These are phyloP conservation scores for Pelmatolapia mariae DNA, from an alignment of 2,113 vertebrate genomes.

Conservation along the genomic window DNA sequence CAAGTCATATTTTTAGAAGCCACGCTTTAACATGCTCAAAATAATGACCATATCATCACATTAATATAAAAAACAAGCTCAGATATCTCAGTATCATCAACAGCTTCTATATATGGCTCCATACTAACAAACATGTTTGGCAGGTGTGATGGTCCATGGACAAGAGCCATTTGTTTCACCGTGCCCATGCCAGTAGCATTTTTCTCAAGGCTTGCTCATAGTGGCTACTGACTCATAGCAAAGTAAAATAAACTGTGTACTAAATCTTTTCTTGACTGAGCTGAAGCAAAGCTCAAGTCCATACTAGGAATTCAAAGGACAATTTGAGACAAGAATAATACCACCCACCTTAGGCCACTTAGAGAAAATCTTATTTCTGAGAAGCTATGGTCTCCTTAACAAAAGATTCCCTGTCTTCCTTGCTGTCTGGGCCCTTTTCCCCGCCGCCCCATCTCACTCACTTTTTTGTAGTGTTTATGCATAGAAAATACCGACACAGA, in stretches of 20 bases:
- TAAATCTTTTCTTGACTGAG: neutral
- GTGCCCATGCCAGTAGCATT: neutral
- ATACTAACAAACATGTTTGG: constrained; percentile 1
- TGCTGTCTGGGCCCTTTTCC: neutral
- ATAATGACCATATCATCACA: neutral
- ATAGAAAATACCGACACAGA: constrained; percentile 39
- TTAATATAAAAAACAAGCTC: neutral
- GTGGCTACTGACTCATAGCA: neutral
- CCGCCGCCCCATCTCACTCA: fast-evolving
- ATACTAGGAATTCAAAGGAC: neutral
- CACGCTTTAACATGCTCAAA: neutral
- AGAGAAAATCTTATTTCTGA: neutral
- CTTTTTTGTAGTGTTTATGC: neutral
- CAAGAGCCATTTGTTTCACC: constrained; percentile 31
- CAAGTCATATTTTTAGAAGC: fast-evolving
- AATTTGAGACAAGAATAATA: neutral
- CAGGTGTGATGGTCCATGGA: constrained; percentile 33
- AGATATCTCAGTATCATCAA: neutral
- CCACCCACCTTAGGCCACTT: neutral
- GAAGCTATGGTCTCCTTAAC: neutral
- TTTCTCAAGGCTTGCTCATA: neutral
- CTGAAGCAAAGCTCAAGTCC: neutral
- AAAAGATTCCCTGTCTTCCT: neutral
- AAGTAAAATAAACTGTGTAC: neutral
- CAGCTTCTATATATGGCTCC: neutral